phyloP scores from a whole-genome alignment of 2,113 vertebrate genomes.

The Mesocricetus auratus region DNA sequence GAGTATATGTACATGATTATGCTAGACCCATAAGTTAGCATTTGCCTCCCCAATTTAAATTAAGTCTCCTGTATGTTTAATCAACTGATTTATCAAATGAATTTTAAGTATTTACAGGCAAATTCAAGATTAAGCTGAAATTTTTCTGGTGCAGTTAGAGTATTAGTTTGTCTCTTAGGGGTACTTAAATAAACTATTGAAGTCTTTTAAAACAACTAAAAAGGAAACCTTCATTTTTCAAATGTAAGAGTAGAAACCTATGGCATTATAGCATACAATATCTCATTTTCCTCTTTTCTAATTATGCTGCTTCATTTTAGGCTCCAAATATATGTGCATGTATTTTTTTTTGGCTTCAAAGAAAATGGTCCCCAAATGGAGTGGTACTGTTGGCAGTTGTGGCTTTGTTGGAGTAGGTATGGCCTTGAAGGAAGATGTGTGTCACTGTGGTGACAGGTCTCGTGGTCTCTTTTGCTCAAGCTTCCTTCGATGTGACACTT shows the following conservation, averaged over 20 bases:
- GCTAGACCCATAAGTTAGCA: neutral
- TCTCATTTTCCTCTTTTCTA: neutral
- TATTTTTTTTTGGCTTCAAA: neutral
- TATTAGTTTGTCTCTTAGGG: constrained; percentile 30
- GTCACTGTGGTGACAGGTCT: neutral
- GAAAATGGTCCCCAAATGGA: neutral
- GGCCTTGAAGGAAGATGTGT: neutral
- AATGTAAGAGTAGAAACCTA: neutral
- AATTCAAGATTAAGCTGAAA: neutral
- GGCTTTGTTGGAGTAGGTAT: neutral
- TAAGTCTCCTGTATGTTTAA: constrained; percentile 39
- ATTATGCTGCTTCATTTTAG: constrained; percentile 58
- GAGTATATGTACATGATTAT: neutral
- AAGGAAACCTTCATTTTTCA: neutral
- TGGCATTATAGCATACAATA: neutral
- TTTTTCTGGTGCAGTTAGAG: neutral
- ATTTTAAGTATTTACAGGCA: neutral
- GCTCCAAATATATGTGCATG: neutral
- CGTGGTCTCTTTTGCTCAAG: neutral
- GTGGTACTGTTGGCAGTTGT: neutral
- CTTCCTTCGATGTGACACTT: neutral
- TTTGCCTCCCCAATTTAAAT: neutral
- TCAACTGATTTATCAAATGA: constrained; percentile 48
- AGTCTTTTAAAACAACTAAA: constrained; percentile 17
- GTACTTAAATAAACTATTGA: neutral